Evolutionary conservation across 2,113 vertebrate genomes (phyloP).

Genomic region (Pollachius pollachius): DNA sequence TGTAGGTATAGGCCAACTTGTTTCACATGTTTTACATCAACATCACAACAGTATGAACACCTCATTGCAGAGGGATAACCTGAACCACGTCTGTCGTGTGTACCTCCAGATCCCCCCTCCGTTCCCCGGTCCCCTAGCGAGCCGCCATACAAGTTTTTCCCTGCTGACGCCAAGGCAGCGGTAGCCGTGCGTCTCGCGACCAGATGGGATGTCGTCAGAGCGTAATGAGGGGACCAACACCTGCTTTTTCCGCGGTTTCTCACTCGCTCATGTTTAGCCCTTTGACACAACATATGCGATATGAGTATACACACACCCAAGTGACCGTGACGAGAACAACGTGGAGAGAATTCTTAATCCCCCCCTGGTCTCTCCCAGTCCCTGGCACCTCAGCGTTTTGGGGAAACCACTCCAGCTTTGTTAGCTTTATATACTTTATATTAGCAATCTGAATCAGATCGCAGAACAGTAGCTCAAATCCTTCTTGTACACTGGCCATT

Average conservation of each 20-base stretch:
- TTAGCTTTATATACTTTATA: too few relatives aligned
- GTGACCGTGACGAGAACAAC: slow-evolving; percentile 57
- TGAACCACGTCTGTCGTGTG: too few relatives aligned
- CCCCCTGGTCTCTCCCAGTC: slow-evolving; percentile 12
- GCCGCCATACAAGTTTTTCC: slow-evolving; percentile 47
- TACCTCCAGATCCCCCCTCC: slow-evolving; percentile 22
- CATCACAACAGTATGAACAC: slow-evolving; percentile 20
- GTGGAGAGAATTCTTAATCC: slow-evolving; percentile 15
- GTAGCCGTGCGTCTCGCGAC: slow-evolving; percentile 40
- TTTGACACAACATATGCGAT: slow-evolving; percentile 58
- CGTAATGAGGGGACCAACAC: slow-evolving; percentile 71
- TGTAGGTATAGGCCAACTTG: not conserved
- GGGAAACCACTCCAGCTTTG: too few relatives aligned
- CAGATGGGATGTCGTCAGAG: slow-evolving; percentile 69
- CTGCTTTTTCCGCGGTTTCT: slow-evolving; percentile 54
- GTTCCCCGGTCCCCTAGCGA: slow-evolving; percentile 47
- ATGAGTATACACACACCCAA: slow-evolving; percentile 53
- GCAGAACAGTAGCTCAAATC: too few relatives aligned
- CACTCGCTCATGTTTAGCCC: slow-evolving; percentile 50
- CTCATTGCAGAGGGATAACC: not conserved
- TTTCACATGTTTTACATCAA: not conserved
- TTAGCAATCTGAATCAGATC: too few relatives aligned
- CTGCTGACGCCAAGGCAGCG: slow-evolving; percentile 54
- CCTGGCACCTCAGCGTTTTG: slow-evolving; percentile 9
- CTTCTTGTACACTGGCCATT: too few relatives aligned